Evolutionary conservation across 1,140 invertebrate genomes (phyloP).

Genomic region (Papilio machaon): DNA sequence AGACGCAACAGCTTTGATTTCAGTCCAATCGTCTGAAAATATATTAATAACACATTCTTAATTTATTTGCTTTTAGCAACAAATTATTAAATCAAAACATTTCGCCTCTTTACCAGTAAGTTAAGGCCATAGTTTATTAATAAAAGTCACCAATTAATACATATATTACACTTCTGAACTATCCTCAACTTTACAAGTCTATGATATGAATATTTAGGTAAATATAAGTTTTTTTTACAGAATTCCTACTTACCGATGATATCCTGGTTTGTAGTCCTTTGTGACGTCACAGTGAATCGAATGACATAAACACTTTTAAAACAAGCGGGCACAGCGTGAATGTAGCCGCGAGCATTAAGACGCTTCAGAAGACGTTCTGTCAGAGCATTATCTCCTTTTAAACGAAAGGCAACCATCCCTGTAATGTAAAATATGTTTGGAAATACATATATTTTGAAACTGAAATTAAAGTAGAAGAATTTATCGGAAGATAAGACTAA

Average conservation of each 20-base stretch:
- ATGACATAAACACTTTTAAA: constrained; percentile 96
- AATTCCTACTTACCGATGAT: constrained; percentile 83
- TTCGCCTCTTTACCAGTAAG: too few species aligned
- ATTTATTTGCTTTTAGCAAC: too few species aligned
- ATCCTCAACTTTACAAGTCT: too few species aligned
- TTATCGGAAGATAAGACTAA: too few species aligned
- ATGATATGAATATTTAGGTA: too few species aligned
- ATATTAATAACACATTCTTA: constrained; percentile 11
- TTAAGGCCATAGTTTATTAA: too few species aligned
- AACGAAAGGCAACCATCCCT: constrained; percentile 96
- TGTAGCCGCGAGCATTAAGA: constrained; percentile 91
- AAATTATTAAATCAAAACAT: too few species aligned
- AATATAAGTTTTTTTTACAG: not conserved
- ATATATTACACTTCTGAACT: too few species aligned
- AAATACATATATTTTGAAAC: not conserved
- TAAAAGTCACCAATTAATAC: too few species aligned
- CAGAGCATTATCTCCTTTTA: constrained; percentile 92
- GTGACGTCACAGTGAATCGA: constrained; percentile 95
- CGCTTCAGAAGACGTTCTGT: constrained; percentile 93
- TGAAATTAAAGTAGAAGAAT: too few species aligned
- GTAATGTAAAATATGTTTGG: constrained; percentile 25
- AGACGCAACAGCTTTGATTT: constrained; percentile 91
- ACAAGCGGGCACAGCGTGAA: constrained; percentile 96
- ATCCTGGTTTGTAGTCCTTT: constrained; percentile 93
- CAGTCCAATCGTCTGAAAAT: constrained; percentile 90